Evolutionary conservation across 2,797 vertebrate species (phyloP).

Genomic region (Delichon dasypus): DNA sequence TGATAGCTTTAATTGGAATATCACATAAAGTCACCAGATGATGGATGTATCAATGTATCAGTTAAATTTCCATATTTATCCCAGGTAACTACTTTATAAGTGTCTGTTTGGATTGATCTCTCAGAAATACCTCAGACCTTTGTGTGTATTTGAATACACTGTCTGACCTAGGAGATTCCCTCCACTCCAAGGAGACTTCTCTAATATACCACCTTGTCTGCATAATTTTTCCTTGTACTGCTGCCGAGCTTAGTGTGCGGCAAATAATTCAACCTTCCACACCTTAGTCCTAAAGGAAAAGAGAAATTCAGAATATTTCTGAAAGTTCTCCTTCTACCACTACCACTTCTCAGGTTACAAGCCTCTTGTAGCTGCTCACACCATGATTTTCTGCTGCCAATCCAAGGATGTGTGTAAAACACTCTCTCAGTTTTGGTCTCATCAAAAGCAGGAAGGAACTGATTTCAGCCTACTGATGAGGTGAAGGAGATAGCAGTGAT

Average conservation of each 20-base stretch:
- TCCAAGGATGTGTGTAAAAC: background rate
- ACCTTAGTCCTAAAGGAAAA: background rate
- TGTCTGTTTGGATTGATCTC: background rate
- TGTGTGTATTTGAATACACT: background rate
- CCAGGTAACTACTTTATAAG: background rate
- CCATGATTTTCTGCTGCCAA: accelerated
- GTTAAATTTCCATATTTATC: background rate
- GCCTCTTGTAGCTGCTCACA: background rate
- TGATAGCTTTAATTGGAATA: background rate
- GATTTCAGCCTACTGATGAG: background rate
- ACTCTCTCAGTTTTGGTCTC: background rate
- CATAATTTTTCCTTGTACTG: background rate
- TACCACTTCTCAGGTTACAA: background rate
- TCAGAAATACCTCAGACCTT: background rate
- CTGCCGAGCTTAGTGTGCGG: background rate
- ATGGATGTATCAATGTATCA: background rate
- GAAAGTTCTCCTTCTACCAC: background rate
- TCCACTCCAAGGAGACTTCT: background rate
- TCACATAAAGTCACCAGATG: background rate
- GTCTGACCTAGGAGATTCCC: background rate
- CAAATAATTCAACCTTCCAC: conserved; percentile 14
- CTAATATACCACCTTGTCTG: background rate
- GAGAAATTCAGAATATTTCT: background rate
- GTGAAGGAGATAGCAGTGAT: background rate
- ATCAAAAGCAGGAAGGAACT: background rate